A percentile compares a stretch with the other conserved stretches of the same genome.
Evolutionary conservation across 1,140 invertebrate genomes (phyloP).

Genomic region (Aphidius ervi): DNA sequence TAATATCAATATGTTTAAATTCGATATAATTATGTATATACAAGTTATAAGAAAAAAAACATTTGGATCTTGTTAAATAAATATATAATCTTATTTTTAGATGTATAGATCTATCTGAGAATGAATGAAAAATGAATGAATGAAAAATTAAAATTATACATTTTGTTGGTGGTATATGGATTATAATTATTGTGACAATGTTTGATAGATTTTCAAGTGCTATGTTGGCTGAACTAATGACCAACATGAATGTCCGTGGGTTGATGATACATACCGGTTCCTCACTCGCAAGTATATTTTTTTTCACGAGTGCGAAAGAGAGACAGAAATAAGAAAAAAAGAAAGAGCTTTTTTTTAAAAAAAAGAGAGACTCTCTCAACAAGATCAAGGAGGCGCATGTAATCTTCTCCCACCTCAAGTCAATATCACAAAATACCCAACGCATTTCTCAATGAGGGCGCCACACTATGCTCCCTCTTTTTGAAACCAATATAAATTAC

Average conservation of each 20-base stretch:
- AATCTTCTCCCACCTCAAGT: neutral
- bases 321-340: too few species aligned
- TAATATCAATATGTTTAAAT: too few species aligned
- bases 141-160: neutral
- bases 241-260: conserved; percentile 42
- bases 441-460: conserved; percentile 26
- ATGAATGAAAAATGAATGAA: neutral
- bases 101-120: neutral
- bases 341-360: too few species aligned
- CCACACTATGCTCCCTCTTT: conserved; percentile 23
- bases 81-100: too few species aligned
- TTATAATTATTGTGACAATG: conserved; percentile 5
- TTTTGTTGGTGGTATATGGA: neutral
- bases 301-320: conserved; percentile 1
- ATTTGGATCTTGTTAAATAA: neutral
- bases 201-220: conserved; percentile 37
- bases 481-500: too few species aligned
- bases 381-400: conserved; percentile 9
- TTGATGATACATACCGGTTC: conserved; percentile 39
- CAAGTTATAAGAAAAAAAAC: neutral
- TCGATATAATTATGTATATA: too few species aligned
- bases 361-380: conserved; percentile 3
- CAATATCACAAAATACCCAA: conserved; percentile 13
- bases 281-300: conserved; percentile 17
- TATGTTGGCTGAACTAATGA: conserved; percentile 45